These are phyloP conservation scores for Sula dactylatra DNA, from an alignment of 2,113 vertebrate genomes.

Conservation along the genomic window DNA sequence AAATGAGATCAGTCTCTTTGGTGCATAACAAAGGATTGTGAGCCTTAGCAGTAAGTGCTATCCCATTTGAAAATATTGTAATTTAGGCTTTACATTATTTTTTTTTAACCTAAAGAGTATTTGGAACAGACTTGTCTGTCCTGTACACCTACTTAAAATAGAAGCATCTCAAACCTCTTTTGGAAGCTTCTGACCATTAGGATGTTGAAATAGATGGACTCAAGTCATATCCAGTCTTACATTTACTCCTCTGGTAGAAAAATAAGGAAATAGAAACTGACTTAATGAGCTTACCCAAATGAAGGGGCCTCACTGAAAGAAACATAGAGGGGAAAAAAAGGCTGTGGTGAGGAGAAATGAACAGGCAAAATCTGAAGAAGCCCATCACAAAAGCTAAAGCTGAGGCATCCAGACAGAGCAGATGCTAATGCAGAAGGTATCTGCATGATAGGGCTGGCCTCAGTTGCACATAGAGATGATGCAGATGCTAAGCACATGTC, in stretches of 20 bases:
- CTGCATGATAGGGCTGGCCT: background rate
- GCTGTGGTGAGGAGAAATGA: background rate
- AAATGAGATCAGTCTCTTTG: background rate
- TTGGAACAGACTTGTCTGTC: background rate
- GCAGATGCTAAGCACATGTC: background rate
- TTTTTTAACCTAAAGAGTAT: background rate
- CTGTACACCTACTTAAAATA: background rate
- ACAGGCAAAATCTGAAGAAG: background rate
- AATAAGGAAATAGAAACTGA: background rate
- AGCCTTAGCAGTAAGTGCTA: background rate
- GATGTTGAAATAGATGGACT: background rate
- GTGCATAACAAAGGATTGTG: background rate
- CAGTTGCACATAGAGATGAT: background rate
- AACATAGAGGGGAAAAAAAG: background rate
- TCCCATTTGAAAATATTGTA: background rate
- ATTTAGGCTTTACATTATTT: background rate
- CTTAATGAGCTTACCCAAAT: background rate
- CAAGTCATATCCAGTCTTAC: background rate
- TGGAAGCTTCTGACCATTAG: background rate
- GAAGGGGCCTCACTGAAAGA: background rate
- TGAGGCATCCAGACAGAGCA: background rate
- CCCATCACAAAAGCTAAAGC: background rate
- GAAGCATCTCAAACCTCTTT: background rate
- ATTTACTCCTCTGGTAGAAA: background rate
- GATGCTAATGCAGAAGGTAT: background rate